Evolutionary conservation across 37 sponge, comb jelly and placozoan species (phyloP).

Genomic region (Cliona cf. orientalis): DNA sequence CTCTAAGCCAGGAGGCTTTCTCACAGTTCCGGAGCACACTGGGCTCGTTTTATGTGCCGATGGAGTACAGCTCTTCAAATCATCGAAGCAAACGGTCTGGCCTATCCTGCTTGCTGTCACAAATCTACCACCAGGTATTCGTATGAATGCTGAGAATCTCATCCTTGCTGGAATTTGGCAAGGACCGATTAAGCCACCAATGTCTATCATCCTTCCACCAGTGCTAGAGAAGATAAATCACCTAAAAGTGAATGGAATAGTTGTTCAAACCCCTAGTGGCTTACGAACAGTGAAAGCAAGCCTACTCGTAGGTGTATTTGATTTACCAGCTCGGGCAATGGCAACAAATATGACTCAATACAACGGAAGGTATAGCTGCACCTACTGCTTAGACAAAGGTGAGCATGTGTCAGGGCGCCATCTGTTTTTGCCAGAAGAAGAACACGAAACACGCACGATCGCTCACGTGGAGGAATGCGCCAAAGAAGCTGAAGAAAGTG

Average conservation of each 20-base stretch:
- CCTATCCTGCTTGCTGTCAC: background rate
- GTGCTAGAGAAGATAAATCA: background rate
- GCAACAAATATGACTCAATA: constrained; percentile 2
- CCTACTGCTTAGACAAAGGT: background rate
- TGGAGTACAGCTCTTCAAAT: background rate
- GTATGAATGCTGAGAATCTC: background rate
- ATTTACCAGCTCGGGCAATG: background rate
- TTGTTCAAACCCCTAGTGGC: background rate
- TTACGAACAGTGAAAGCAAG: background rate
- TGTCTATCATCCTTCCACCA: background rate
- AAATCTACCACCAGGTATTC: background rate
- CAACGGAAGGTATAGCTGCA: constrained; percentile 1
- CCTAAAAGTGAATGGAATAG: background rate
- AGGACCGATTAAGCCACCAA: background rate
- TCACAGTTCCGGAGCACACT: background rate
- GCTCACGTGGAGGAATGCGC: background rate
- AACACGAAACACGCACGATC: background rate
- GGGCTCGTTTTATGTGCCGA: background rate
- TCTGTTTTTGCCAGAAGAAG: constrained; percentile 7
- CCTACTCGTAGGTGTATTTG: background rate
- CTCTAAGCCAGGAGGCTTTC: background rate
- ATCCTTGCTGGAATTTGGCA: background rate
- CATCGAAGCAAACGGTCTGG: background rate
- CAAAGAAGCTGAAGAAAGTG: background rate
- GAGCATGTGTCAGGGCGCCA: background rate